Base-by-base conservation (phyloP, 2,888 invertebrate species). In the Matsumyia berberina region DNA sequence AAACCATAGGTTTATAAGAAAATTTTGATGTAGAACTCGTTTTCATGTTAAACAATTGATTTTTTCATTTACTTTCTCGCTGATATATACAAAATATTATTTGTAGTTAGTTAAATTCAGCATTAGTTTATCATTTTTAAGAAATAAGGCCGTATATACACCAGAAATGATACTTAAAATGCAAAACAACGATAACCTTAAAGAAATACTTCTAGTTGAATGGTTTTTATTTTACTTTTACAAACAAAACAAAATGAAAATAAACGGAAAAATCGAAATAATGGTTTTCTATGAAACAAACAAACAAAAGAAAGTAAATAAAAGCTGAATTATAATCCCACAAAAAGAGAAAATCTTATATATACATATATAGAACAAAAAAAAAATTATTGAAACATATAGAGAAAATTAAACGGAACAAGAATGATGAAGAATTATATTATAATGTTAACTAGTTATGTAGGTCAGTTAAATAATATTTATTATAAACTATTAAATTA, bases 371-470 rank as follows among this genome's bases (percentile, higher is more conserved):
- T 66, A 87, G 64, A 76, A 72, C 67, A 76, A 86, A 66, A 53
- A 69, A 74, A 87, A 86, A 87, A 86, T 87, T 86, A 88, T 86
- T 87, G 86, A 86, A 82, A 81, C 82, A 87, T 82, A 87, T 79
- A 86, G 87, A 86, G 86, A 87, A 86, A 87, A 86, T 55, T 72
- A 85, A 76, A 87, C 88, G 89, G 87, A 88, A 88, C 86, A 88
- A 88, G 86, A 85, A 81, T 86, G 83, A 86, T 77, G 86, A 85
- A 87, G 87, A 87, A 87, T 87, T 89, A 88, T 88, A 89, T 90
- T 87, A 88, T 88, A 88, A 90, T 90, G 90, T 90, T 90, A 90
- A 90, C 90, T 90, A 90, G 90, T 90, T 90, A 90, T 90, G 90
- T 90, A 90, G 90, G 90, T 90, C 89, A 90, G 89, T 90, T 90